Conservation (phyloP, 2,113 vertebrate species). For the Mesoclemmys tuberculata region DNA sequence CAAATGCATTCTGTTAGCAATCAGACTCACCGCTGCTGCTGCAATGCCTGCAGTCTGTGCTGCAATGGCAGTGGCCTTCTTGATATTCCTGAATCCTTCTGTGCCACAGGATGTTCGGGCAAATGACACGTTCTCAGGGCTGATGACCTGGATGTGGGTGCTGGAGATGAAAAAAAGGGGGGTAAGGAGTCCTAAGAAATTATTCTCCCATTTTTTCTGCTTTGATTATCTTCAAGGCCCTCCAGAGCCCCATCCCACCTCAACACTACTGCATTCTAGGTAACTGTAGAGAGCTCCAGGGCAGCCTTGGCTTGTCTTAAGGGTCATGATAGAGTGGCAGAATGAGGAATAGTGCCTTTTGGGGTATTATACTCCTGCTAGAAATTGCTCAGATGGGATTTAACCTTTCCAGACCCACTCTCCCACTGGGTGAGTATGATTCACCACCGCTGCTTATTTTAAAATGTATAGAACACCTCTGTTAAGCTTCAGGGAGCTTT, state of each 20-base stretch:
- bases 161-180: conserved; percentile 60
- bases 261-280: not conserved
- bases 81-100: conserved; percentile 93
- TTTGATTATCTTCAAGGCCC: fast-evolving
- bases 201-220: fast-evolving
- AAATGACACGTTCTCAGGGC: conserved; percentile 76
- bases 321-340: not conserved
- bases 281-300: not conserved
- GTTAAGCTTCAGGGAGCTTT: not conserved
- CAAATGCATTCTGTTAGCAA: fast-evolving
- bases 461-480: not conserved
- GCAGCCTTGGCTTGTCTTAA: not conserved
- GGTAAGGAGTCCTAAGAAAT: not conserved
- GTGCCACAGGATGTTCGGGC: conserved; percentile 88
- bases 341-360: not conserved
- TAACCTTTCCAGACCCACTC: not conserved
- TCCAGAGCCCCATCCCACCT: not conserved
- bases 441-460: not conserved
- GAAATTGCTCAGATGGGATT: not conserved
- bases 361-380: not conserved
- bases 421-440: not conserved
- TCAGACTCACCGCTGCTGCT: conserved; percentile 84
- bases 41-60: conserved; percentile 92
- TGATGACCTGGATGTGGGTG: conserved; percentile 91
- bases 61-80: conserved; percentile 89